Evolutionary conservation across 1,140 invertebrate species (phyloP).

Genomic region (Heterodera schachtii): DNA sequence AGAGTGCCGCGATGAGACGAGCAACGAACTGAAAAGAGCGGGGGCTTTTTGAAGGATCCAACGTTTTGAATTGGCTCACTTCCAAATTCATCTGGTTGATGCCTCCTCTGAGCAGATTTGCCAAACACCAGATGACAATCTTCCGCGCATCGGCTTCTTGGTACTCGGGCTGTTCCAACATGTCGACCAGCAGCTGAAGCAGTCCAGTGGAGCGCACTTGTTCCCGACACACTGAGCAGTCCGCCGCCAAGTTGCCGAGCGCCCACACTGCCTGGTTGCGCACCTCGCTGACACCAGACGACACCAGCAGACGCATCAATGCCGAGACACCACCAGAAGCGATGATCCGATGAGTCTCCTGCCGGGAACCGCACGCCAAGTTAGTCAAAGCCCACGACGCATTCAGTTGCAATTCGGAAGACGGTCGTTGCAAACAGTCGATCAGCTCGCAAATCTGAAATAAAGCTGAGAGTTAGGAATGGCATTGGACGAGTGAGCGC

Average conservation of each 20-base stretch:
- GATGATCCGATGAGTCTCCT: conserved; percentile 39
- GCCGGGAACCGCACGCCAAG: conserved; percentile 36
- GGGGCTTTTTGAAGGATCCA: background rate
- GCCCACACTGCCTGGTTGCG: conserved; percentile 40
- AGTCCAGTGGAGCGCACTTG: conserved; percentile 28
- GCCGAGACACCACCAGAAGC: conserved; percentile 27
- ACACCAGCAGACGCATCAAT: conserved; percentile 24
- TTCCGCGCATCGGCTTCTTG: conserved; percentile 26
- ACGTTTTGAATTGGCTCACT: background rate
- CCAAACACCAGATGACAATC: conserved; percentile 42
- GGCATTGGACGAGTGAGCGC: background rate
- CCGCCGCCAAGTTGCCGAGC: conserved; percentile 36
- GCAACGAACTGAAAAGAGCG: conserved; percentile 17
- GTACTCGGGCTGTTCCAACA: conserved; percentile 37
- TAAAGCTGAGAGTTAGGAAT: background rate
- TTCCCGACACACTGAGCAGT: conserved; percentile 34
- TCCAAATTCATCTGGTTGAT: conserved; percentile 25
- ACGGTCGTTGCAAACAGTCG: conserved; percentile 29
- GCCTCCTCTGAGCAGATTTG: conserved; percentile 29
- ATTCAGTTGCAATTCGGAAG: conserved; percentile 34
- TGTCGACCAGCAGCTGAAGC: conserved; percentile 13
- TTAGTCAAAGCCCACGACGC: conserved; percentile 40
- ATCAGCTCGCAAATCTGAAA: conserved; percentile 36
- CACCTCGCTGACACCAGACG: conserved; percentile 24
- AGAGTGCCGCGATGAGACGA: conserved; percentile 24